Base-by-base conservation (phyloP, 2,113 vertebrate species). In the Muntiacus reevesi region DNA sequence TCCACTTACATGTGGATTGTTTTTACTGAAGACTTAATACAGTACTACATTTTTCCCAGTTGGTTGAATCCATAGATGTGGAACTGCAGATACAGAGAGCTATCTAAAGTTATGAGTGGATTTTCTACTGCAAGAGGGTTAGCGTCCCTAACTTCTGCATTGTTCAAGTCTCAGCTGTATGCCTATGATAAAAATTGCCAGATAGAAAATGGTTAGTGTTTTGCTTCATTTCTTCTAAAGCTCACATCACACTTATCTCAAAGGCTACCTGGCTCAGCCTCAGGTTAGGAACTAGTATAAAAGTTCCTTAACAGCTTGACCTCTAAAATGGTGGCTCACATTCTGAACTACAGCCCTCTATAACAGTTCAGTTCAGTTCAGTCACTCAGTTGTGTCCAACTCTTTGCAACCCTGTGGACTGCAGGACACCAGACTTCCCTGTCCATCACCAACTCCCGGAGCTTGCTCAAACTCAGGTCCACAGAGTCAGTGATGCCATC, bases 111-210 rank as follows among this genome's bases (percentile, higher is more conserved):
- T 83, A 83, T 40, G 23, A n/a, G 52, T 55, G 52, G 13, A 36
- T 55, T 83, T 83, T 83, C 52, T 36, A 27, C 52, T 55, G 21
- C 21, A 36, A 40, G 81, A 55, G 21, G 33, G 7, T 83, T 40
- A 21, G 33, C 13, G 0, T 36, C 81, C 21, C 81, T 83, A 83
- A 83, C 52, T 54, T 36, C 7, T 40, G n/a, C 52, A 55, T 83
- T 36, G 33, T 83, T 83, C 52, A 55, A 55, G 81, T 54, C 52
- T 83, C 78, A 52, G 3, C 47, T n/a, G 47, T 81, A 54, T 90
- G 87, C 14, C 94, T 92, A 0, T 95, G 13, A 79, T 95, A 96
- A 97, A 96, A 88, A 89, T 85, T 74, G 6, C 45, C 57, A 67
- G 64, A 43, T 43, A 91, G 8, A 94, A 95, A 92, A 82, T n/a